These are phyloP conservation scores for Pelodiscus sinensis DNA, from an alignment of 2,113 vertebrate genomes.

Conservation along the genomic window DNA sequence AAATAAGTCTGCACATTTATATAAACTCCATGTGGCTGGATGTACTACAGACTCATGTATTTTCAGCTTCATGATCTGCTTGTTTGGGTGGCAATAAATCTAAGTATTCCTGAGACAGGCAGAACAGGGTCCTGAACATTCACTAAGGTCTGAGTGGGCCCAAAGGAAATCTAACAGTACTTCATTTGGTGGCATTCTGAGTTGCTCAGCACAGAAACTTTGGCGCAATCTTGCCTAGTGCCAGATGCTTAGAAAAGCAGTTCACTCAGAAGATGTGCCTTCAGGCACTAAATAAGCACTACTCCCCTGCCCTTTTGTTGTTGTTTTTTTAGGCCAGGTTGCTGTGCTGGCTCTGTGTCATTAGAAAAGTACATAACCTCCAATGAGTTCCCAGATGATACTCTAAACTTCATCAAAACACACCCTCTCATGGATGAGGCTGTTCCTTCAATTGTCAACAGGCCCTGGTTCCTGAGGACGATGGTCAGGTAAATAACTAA, in stretches of 20 bases:
- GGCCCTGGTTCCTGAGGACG: constrained; percentile 97
- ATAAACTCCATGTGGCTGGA: not conserved
- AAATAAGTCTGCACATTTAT: not conserved
- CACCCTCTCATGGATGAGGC: constrained; percentile 99
- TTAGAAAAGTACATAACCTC: constrained; percentile 92
- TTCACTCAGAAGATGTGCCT: constrained; percentile 44
- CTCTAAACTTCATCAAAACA: constrained; percentile 98
- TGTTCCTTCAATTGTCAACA: constrained; percentile 92
- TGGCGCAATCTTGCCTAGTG: not conserved
- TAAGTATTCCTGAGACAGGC: not conserved
- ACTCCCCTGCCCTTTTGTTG: not conserved
- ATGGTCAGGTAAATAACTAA: constrained; percentile 92
- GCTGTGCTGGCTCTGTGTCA: constrained; percentile 88
- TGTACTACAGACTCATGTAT: not conserved
- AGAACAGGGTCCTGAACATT: not conserved
- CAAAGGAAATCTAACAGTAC: constrained; percentile 68
- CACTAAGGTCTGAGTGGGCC: not conserved
- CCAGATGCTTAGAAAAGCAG: constrained; percentile 39
- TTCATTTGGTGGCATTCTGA: constrained; percentile 19
- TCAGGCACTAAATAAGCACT: constrained; percentile 25
- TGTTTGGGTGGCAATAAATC: constrained; percentile 11
- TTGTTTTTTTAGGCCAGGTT: constrained; percentile 87
- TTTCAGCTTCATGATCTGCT: not conserved
- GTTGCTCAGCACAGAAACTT: constrained; percentile 31
- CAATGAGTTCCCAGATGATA: constrained; percentile 97